Conservation (phyloP, 2,113 vertebrate genomes). For the Stictonetta naevosa region DNA sequence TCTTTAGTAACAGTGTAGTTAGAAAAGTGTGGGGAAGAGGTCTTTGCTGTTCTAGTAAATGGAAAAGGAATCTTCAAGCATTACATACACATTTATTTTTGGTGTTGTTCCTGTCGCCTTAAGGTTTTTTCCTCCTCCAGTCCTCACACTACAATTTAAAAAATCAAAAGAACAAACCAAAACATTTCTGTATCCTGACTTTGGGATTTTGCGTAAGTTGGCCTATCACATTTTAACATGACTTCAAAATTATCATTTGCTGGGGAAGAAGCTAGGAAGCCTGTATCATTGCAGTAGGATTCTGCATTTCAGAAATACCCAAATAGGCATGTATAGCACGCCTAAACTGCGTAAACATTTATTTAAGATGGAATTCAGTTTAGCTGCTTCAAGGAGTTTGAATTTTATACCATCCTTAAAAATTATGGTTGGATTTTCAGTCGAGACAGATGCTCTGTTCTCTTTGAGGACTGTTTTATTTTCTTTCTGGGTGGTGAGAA, state of each 20-base stretch:
- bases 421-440: background rate
- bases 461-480: background rate
- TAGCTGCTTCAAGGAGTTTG: background rate
- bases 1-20: background rate
- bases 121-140: background rate
- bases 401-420: slow-evolving; percentile 1
- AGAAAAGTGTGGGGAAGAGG: background rate
- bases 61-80: background rate
- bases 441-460: background rate
- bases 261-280: background rate
- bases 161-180: background rate
- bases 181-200: background rate
- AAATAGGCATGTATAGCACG: slow-evolving; percentile 12
- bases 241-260: background rate
- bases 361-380: slow-evolving; percentile 28
- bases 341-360: slow-evolving; percentile 47
- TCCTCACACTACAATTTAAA: background rate
- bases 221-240: background rate
- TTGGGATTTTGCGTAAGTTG: background rate
- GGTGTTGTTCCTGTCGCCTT: background rate
- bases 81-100: background rate
- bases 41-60: background rate
- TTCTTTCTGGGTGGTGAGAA: background rate
- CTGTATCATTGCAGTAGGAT: background rate
- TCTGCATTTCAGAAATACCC: slow-evolving; percentile 2